Evolutionary conservation across 1,140 invertebrate species (phyloP), one percentile per base, ranked within the genome.

Genomic region (Anoplolepis gracilipes): DNA sequence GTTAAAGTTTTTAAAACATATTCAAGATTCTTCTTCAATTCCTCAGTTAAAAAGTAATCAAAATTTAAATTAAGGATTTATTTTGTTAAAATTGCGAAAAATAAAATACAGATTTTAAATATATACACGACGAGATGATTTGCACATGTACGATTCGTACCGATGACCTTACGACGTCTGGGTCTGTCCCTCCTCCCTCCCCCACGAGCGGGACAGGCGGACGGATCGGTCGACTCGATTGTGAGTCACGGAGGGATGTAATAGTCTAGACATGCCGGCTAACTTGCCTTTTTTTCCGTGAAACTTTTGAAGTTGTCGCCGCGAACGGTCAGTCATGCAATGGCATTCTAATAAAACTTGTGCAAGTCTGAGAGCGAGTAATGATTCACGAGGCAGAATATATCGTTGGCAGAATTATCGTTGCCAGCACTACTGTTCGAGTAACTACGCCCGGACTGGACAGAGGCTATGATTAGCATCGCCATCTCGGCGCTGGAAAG

Each of bases 331-430:
- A 10, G n/a, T 8, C 22, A 11, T 49, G 42, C 67, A 46, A 28
- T 28, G 53, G 78, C 19, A 67, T 81, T 81, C 78, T 81, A 70
- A 72, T 70, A 81, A 81, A 70, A 81, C 78, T 81, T 81, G 70
- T 36, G 53, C 65, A 59, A 81, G 36, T 16, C 62, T 25, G 53
- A 42, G 33, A 42, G 33, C 33, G 33, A 69, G 53, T 42, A 72
- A 82, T 82, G 67, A 82, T 82, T 82, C 78, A 82, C 78, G 65
- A 59, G 78, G 36, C 67, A 82, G 78, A 82, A 82, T 82, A 49
- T 49, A 82, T 72, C 65, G 65, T 19, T 78, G 76, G 39, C 55
- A 82, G 39, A 49, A 30, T 82, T 77, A 72, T 81, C 65, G 33
- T 46, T 65, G 76, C 76, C 65, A 81, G 65, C 65, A 72, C 65